Percentiles rank a stretch among this genome's conserved stretches.
Conservation (phyloP, 1,140 invertebrate genomes). For the Drosophila dunni region DNA sequence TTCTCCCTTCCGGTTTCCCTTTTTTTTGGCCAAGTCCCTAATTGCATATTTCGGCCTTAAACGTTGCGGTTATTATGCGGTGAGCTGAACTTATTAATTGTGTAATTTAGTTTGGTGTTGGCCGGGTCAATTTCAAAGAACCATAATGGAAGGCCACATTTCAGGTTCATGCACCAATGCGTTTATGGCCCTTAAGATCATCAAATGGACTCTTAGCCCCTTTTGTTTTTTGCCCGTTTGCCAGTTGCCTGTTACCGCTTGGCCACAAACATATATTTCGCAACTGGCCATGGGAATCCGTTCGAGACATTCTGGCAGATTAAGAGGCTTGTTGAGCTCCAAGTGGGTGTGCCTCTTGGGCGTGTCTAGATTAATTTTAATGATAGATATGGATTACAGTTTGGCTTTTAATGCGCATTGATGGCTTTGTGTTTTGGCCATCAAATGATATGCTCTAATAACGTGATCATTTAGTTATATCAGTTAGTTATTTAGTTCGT, state of each 20-base stretch:
- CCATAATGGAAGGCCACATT: constrained; percentile 49
- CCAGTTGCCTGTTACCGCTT: neutral
- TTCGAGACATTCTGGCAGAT: constrained; percentile 18
- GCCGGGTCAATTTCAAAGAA: constrained; percentile 52
- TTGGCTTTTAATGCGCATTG: constrained; percentile 1
- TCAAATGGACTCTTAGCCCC: constrained; percentile 9
- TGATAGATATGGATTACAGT: constrained; percentile 25
- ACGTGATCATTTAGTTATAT: constrained; percentile 4
- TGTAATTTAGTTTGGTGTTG: constrained; percentile 72
- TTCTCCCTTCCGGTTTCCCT: constrained; percentile 12
- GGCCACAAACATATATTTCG: constrained; percentile 14
- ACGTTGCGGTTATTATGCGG: constrained; percentile 68
- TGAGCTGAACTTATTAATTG: constrained; percentile 68
- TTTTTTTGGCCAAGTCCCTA: constrained; percentile 48
- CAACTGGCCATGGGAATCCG: constrained; percentile 26
- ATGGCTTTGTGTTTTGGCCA: neutral
- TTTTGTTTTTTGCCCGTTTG: neutral
- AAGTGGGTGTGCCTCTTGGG: neutral
- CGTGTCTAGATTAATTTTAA: constrained; percentile 25
- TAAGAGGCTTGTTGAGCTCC: constrained; percentile 9
- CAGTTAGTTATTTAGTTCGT: neutral
- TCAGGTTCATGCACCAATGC: constrained; percentile 37
- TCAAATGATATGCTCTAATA: constrained; percentile 5
- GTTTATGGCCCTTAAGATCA: constrained; percentile 34
- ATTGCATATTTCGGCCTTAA: constrained; percentile 75